phyloP scores from a whole-genome alignment of 1,140 invertebrate genomes.

The Manduca sexta region DNA sequence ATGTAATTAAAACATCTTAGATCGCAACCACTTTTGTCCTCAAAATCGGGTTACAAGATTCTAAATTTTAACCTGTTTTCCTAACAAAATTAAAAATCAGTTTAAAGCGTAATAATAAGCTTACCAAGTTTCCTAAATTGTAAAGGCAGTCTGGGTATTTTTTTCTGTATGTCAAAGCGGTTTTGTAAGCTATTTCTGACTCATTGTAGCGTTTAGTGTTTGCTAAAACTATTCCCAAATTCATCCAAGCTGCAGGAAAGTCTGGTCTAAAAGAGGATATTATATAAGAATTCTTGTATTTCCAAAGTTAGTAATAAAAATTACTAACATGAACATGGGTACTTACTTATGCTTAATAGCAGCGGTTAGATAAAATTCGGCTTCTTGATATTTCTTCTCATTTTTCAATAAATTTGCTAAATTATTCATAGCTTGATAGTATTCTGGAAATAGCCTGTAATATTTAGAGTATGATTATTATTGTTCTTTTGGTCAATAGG shows the following conservation, averaged over 20 bases:
- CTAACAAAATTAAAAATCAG: too few species aligned
- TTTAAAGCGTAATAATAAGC: too few species aligned
- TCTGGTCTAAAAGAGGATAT: slow-evolving; percentile 81
- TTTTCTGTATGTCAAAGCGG: slow-evolving; percentile 82
- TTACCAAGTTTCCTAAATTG: slow-evolving; percentile 91
- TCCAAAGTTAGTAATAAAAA: too few species aligned
- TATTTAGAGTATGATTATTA: slow-evolving; percentile 2
- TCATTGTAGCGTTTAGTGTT: slow-evolving; percentile 80
- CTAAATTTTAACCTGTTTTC: too few species aligned
- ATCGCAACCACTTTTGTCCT: too few species aligned
- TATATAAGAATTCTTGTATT: too few species aligned
- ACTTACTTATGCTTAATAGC: slow-evolving; percentile 84
- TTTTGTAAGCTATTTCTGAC: slow-evolving; percentile 86
- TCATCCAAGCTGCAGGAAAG: slow-evolving; percentile 98
- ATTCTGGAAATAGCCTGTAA: slow-evolving; percentile 86
- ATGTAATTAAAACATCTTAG: too few species aligned
- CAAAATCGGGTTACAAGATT: too few species aligned
- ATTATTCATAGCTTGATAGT: slow-evolving; percentile 98
- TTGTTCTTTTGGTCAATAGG: too few species aligned
- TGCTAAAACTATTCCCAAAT: slow-evolving; percentile 93
- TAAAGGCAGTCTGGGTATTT: slow-evolving; percentile 95
- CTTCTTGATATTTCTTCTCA: slow-evolving; percentile 80
- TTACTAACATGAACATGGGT: not conserved
- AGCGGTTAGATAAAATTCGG: slow-evolving; percentile 82
- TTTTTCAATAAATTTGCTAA: slow-evolving; percentile 94